phyloP scores from a whole-genome alignment of 2,888 invertebrate genomes.

The Eupelmus urozonus region DNA sequence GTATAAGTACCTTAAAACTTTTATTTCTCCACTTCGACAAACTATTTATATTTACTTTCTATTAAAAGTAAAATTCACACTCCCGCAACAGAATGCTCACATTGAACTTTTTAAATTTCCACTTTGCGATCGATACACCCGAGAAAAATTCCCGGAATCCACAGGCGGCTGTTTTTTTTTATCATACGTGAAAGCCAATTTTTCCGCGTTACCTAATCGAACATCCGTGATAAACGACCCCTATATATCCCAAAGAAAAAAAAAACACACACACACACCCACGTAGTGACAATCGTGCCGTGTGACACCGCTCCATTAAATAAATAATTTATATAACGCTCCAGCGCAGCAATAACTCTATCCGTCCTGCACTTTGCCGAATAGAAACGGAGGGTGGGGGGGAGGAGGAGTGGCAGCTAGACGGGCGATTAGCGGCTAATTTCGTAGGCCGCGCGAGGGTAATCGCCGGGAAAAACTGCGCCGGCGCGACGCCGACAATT shows the following conservation, averaged over 20 bases:
- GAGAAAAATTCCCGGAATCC: no score
- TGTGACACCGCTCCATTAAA: constrained; percentile 6
- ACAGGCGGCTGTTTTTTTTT: no score
- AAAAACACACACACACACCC: no score
- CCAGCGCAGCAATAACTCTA: constrained; percentile 12
- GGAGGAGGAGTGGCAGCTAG: no score
- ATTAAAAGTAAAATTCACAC: no score
- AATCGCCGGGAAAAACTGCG: constrained; percentile 40
- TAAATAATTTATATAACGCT: constrained; percentile 40
- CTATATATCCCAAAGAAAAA: neutral
- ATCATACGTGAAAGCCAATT: no score
- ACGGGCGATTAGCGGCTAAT: constrained; percentile 43
- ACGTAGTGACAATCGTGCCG: constrained; percentile 1
- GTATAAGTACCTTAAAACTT: no score
- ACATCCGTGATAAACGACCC: neutral
- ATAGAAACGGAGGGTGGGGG: neutral
- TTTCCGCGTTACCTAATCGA: neutral
- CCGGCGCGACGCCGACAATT: neutral
- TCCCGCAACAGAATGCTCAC: no score
- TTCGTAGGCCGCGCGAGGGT: constrained; percentile 31
- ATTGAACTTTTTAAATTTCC: no score
- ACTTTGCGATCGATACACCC: no score
- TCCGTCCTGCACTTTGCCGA: neutral
- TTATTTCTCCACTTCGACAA: no score
- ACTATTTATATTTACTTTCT: no score